A percentile compares a stretch with the other conserved stretches of the same genome.
Evolutionary conservation across 2,888 invertebrate genomes (phyloP).

Genomic region (Drosophila formosana): DNA sequence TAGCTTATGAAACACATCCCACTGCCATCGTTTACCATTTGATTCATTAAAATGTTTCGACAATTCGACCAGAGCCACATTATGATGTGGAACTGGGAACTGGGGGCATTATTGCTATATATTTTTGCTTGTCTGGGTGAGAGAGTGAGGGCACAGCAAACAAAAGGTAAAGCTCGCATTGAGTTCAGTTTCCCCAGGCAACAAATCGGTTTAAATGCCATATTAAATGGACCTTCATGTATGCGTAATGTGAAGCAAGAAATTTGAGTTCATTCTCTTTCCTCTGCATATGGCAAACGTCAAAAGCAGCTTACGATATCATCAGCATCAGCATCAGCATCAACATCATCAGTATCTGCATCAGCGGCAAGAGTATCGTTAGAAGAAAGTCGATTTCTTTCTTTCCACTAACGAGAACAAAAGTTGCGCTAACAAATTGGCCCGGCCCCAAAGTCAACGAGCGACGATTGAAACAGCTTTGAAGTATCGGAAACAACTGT

Average conservation of each 20-base stretch:
- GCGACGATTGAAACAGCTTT: conserved; percentile 10
- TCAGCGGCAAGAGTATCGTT: conserved; percentile 5
- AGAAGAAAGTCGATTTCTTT: conserved; percentile 15
- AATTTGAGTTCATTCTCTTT: background rate
- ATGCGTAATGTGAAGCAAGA: conserved; percentile 11
- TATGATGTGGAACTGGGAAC: background rate
- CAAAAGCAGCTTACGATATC: conserved; percentile 61
- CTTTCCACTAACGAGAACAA: conserved; percentile 45
- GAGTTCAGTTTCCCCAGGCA: conserved; percentile 57
- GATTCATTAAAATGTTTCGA: conserved; percentile 73
- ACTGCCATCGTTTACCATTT: conserved; percentile 36
- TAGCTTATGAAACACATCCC: background rate
- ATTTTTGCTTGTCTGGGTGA: background rate
- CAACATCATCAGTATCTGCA: conserved; percentile 7
- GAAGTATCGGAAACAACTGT: conserved; percentile 27
- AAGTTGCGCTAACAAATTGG: conserved; percentile 40
- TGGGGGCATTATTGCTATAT: background rate
- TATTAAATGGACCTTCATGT: conserved; percentile 61
- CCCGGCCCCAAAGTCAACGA: conserved; percentile 11
- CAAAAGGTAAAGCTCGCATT: conserved; percentile 45
- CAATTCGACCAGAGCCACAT: conserved; percentile 45
- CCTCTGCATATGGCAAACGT: conserved; percentile 38
- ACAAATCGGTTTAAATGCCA: conserved; percentile 74
- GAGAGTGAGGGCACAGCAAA: background rate
- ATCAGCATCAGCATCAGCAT: conserved; percentile 13